A percentile compares a stretch with the other conserved stretches of the same genome.
Evolutionary conservation across 2,888 invertebrate species (phyloP).

Genomic region (Acronicta psi): DNA sequence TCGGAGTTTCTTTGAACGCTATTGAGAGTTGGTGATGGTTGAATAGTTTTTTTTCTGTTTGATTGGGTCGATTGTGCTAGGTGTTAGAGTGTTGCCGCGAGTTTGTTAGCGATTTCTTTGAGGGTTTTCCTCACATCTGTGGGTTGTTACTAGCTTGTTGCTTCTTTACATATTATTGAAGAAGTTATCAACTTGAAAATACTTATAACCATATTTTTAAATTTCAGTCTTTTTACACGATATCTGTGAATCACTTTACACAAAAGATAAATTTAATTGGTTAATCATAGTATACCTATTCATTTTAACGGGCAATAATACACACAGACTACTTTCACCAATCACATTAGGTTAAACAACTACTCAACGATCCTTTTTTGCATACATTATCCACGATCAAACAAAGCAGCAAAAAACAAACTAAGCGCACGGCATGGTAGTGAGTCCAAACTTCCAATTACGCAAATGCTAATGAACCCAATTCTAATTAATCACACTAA

Average conservation of each 20-base stretch:
- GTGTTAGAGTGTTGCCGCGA: slow-evolving; percentile 71
- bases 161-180: slow-evolving; percentile 56
- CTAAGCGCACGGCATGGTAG: slow-evolving; percentile 38
- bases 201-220: slow-evolving; percentile 32
- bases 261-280: background rate
- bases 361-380: slow-evolving; percentile 44
- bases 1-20: slow-evolving; percentile 74
- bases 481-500: slow-evolving; percentile 78
- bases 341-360: slow-evolving; percentile 33
- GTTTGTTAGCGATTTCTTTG: slow-evolving; percentile 72
- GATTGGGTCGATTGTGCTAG: slow-evolving; percentile 86
- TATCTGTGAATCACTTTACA: background rate
- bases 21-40: slow-evolving; percentile 68
- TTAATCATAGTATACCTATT: background rate
- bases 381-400: slow-evolving; percentile 44
- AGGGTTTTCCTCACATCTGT: slow-evolving; percentile 53
- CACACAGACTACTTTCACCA: slow-evolving; percentile 27
- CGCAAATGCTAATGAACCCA: slow-evolving; percentile 70
- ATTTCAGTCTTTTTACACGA: slow-evolving; percentile 1
- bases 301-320: slow-evolving; percentile 2
- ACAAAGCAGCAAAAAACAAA: slow-evolving; percentile 45
- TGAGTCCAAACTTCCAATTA: slow-evolving; percentile 66
- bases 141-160: slow-evolving; percentile 50
- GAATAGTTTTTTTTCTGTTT: slow-evolving; percentile 83
- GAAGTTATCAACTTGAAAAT: slow-evolving; percentile 44